phyloP scores from a whole-genome alignment of 2,113 vertebrate species.

The Phrynosoma blainvillii region DNA sequence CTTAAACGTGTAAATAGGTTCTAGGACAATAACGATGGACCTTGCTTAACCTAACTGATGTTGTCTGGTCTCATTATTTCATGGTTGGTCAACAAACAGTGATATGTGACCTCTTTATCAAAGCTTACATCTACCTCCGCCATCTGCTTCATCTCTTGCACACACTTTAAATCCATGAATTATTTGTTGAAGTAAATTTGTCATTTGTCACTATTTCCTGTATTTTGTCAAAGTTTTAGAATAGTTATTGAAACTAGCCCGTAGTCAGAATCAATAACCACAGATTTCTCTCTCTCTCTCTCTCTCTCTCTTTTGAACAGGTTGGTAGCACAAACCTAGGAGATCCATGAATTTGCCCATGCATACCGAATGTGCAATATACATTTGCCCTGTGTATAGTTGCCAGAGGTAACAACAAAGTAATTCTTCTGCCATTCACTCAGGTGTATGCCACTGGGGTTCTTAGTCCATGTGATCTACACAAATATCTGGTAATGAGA shows the following conservation, averaged over 20 bases:
- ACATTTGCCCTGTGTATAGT: conserved; percentile 89
- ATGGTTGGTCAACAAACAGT: no score
- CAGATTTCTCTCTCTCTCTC: conserved; percentile 37
- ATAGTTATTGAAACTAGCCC: conserved; percentile 92
- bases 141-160: conserved; percentile 82
- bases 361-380: conserved; percentile 91
- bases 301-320: conserved; percentile 87
- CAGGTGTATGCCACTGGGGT: conserved; percentile 82
- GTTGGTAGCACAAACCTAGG: conserved; percentile 81
- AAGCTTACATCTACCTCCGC: conserved; percentile 72
- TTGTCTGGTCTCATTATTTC: no score
- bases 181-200: conserved; percentile 83
- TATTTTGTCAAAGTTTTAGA: conserved; percentile 86
- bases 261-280: conserved; percentile 90
- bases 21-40: no score
- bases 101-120: conserved; percentile 71
- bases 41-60: no score
- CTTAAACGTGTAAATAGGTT: no score
- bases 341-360: conserved; percentile 89
- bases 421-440: conserved; percentile 92
- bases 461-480: conserved; percentile 61
- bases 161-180: conserved; percentile 81
- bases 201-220: conserved; percentile 92
- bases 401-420: conserved; percentile 88
- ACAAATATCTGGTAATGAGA: conserved; percentile 18